Base-by-base conservation (phyloP, 1,140 invertebrate species). In the Zaprionus lachaisei region DNA sequence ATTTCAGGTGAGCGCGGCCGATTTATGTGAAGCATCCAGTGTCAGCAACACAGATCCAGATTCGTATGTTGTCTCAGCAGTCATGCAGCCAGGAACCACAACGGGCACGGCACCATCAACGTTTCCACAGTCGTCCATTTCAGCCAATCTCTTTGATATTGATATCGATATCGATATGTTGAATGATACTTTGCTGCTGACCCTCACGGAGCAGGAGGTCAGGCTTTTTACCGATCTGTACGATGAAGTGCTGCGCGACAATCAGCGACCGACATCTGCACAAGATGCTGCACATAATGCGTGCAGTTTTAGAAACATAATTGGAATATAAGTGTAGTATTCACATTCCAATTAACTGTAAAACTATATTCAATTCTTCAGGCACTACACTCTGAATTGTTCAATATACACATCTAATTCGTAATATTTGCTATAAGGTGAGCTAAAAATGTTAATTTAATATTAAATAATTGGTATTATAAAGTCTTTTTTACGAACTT, bases 171-270 rank as follows among this genome's bases (percentile, higher is more conserved):
- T 56, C 12, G 78, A 64, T 17, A 70, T 28, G 57, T 51, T 73
- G 17, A 55, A 58, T 26, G 83, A 86, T 38, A 86, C 80, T 6
- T 66, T 86, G 58, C 24, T 77, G 54, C 54, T 86, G 54, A 86
- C 77, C 3, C 77, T 86, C 17, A 74, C 80, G 22, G 83, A 87
- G 6, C 72, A 87, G 80, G 83, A 86, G 44, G 77, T 84, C 20
- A 58, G 83, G 20, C 62, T 72, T 20, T 86, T 86, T 22, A 72
- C 82, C 3, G 66, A 80, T 47, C 63, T 86, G 3, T 74, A 72
- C 17, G 54, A 67, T 11, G 83, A 80, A 17, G 34, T 58, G 6
- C 41, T 56, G 14, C 67, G 58, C 12, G 67, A 71, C 9, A 44
- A 64, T 51, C 66, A 28, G 11, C 49, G 58, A 7, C 57, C 38